Base-by-base conservation (phyloP, 2,797 vertebrate species). In the Scomberomorus guttatus region DNA sequence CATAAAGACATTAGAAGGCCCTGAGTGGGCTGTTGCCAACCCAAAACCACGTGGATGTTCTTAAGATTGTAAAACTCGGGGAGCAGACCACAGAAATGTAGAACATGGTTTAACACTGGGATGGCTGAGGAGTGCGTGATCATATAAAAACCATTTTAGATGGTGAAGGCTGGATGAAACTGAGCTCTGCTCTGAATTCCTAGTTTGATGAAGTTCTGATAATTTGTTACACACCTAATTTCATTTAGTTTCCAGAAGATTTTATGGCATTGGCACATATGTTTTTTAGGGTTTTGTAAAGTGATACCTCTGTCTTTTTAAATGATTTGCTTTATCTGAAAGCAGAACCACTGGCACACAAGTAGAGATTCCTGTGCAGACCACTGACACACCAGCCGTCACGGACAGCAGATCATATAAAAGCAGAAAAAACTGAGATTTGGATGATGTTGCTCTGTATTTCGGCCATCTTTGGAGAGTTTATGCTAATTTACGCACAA, bases 401-500 rank as follows among this genome's bases (percentile, higher is more conserved):
- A 58, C 29, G 0, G 51, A 9, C 59, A 62, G 3, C 52, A 57
- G 18, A 39, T 32, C 67, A 29, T 1, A 34, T 0, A 32, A 22
- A 51, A 54, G 42, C 75, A 55, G 10, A 32, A 58, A 10, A 69
- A n/a, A 59, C n/a, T 63, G 29, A 78, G 46, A 1, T 34, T 25
- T 27, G 44, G 32, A 56, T 37, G 46, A 14, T 42, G 46, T 24
- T 32, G 44, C 57, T 68, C 37, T 50, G 59, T 56, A 32, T 51
- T 63, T 75, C 79, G 54, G 87, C 81, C 88, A 84, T 90, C 76
- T 90, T 88, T 85, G 77, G 72, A 78, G 72, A 76, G 54, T 85
- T 87, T 77, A 71, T 84, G 70, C 29, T 85, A 75, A 83, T 89
- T 83, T 87, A 89, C 80, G 86, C 72, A 89, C 59, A 88, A 71